A percentile compares a stretch with the other conserved stretches of the same genome.
Conservation (phyloP, 1,140 invertebrate genomes). For the Cecropterus lyciades region DNA sequence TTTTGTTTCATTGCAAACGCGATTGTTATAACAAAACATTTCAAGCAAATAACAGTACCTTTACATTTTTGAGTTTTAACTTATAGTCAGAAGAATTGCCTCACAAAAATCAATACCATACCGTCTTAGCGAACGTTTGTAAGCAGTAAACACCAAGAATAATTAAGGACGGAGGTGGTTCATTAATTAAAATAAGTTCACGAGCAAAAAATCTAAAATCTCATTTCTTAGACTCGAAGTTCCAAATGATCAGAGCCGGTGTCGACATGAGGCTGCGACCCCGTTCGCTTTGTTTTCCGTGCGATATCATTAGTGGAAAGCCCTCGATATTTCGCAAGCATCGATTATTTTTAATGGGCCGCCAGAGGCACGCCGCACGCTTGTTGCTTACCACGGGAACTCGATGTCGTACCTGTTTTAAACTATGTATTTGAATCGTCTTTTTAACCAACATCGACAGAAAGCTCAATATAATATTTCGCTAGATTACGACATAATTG, state of each 20-base stretch:
- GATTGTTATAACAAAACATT: too few species aligned
- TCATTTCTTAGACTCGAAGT: constrained; percentile 36
- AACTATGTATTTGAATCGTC: not conserved
- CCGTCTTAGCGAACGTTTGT: too few species aligned
- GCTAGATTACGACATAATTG: too few species aligned
- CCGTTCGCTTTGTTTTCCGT: constrained; percentile 75
- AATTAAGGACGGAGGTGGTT: not conserved
- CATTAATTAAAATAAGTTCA: constrained; percentile 11
- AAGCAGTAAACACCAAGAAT: not conserved
- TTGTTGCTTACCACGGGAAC: constrained; percentile 52
- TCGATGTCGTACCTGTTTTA: constrained; percentile 40
- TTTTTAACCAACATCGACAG: too few species aligned
- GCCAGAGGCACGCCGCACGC: constrained; percentile 63
- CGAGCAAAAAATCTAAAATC: constrained; percentile 25
- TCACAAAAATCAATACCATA: too few species aligned
- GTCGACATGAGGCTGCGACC: constrained; percentile 50
- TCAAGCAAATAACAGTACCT: too few species aligned
- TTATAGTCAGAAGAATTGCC: too few species aligned
- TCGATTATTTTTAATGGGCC: constrained; percentile 82
- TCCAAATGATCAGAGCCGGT: constrained; percentile 33
- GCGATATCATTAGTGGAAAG: constrained; percentile 80
- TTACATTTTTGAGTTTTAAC: too few species aligned
- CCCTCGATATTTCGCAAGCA: constrained; percentile 78
- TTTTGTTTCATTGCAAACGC: too few species aligned
- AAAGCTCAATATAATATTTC: too few species aligned